Evolutionary conservation across 2,888 invertebrate genomes (phyloP), one percentile per base, ranked within the genome.

Genomic region (Onchidella celtica): DNA sequence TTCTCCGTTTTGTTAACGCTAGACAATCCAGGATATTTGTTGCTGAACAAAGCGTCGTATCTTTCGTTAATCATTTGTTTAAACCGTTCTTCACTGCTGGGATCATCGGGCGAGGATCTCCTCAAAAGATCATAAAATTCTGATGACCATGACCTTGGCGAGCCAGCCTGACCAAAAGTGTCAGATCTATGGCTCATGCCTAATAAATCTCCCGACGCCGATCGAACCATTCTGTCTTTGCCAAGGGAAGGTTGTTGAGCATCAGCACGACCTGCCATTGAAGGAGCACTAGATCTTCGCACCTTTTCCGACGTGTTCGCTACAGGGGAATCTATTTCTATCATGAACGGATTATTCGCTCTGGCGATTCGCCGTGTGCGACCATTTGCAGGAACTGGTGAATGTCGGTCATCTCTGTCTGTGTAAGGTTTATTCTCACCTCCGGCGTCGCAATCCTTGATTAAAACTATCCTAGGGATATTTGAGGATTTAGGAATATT

Each of bases 31-130:
- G 40, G 65, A 9, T 65, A 32, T 27, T 75, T 75, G 29, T 65
- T 63, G 6, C 32, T 47, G 24, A 75, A 75, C 65, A 75, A 36
- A 27, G 75, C 65, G 11, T 75, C 14, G 29, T 75, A 75, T 47
- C 75, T 40, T 17, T 75, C 75, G 21, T 75, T 65, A 3, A 75
- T 65, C 75, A 75, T 75, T 14, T 75, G 38, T 17, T 75, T 75
- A 2, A 75, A 40, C 1, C 29, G 32, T 65, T 75, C 47, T 21
- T 75, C 47, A 3, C 65, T 38, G 21, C 27, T 21, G n/a, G 9
- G 40, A 17, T 40, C 29, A 2, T 36, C 61, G 9, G 36, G 27
- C 21, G 36, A 3, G 0, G 38, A 36, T 9, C 55, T 75, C n/a
- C 9, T 29, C 34, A 75, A 40, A 6, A 65, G 40, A 24, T 63